phyloP scores from a whole-genome alignment of 2,888 invertebrate genomes.

The Pterostichus madidus region DNA sequence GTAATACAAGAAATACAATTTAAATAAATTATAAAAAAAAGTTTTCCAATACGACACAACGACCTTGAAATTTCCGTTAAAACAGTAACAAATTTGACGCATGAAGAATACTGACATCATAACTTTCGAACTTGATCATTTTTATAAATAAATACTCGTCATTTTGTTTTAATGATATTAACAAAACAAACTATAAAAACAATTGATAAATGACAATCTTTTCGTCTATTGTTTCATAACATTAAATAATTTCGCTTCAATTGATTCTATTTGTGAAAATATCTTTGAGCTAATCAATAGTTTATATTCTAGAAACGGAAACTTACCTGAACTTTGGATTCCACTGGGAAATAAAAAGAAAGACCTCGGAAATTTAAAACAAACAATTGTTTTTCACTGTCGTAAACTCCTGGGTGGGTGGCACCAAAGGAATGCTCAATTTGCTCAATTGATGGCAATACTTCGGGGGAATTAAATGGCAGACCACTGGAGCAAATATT shows the following conservation, averaged over 20 bases:
- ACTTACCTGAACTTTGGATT: slow-evolving; percentile 86
- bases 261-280: slow-evolving; percentile 1
- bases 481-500: slow-evolving; percentile 82
- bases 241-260: not conserved
- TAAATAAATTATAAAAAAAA: slow-evolving; percentile 29
- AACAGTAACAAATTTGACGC: slow-evolving; percentile 41
- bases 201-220: not conserved
- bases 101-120: slow-evolving; percentile 36
- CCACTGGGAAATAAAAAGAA: slow-evolving; percentile 98
- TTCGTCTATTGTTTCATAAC: not conserved
- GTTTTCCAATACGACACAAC: slow-evolving; percentile 9
- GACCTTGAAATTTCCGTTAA: slow-evolving; percentile 48
- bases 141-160: slow-evolving; percentile 49
- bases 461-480: slow-evolving; percentile 94
- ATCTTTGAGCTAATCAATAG: slow-evolving; percentile 5
- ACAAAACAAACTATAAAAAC: slow-evolving; percentile 10
- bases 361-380: slow-evolving; percentile 97
- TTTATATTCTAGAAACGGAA: not conserved
- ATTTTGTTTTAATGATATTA: not conserved
- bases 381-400: slow-evolving; percentile 96
- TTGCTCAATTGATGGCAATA: slow-evolving; percentile 97
- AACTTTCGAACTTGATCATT: slow-evolving; percentile 33
- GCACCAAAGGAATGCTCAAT: slow-evolving; percentile 99
- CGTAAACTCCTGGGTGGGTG: slow-evolving; percentile 98
- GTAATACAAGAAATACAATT: slow-evolving; percentile 17